Conservation (phyloP, 2,888 invertebrate genomes). For the Sarcophaga carnaria region DNA sequence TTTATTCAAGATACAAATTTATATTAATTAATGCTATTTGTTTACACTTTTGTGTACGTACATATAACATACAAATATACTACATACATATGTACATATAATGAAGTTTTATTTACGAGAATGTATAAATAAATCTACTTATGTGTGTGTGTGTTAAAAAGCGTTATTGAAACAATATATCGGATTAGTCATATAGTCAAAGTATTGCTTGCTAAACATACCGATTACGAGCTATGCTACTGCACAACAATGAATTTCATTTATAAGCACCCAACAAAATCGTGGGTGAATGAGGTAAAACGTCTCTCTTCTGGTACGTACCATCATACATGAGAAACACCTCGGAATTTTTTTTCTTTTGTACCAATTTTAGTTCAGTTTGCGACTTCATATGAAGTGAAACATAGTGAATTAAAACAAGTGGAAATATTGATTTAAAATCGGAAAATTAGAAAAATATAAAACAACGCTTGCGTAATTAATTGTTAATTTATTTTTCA, state of each 20-base stretch:
- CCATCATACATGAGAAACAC: not conserved
- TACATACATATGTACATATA: not conserved
- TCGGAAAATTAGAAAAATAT: not conserved
- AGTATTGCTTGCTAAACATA: too few relatives aligned
- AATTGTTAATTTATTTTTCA: too few relatives aligned
- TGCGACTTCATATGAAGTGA: slow-evolving; percentile 14
- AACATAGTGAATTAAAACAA: slow-evolving; percentile 1
- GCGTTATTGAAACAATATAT: slow-evolving; percentile 12
- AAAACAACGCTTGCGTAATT: too few relatives aligned
- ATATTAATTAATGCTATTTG: too few relatives aligned
- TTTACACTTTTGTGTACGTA: too few relatives aligned
- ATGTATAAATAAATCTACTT: not conserved
- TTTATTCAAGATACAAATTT: too few relatives aligned
- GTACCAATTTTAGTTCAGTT: slow-evolving; percentile 19
- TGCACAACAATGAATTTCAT: not conserved
- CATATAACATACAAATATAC: not conserved
- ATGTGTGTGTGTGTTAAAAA: not conserved
- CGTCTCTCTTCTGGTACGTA: slow-evolving; percentile 2
- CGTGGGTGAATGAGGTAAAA: slow-evolving; percentile 29
- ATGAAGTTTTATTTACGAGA: not conserved
- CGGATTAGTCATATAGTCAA: not conserved
- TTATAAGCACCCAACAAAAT: slow-evolving; percentile 4
- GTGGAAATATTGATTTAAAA: slow-evolving; percentile 3
- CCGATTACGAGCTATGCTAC: not conserved
- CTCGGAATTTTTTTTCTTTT: slow-evolving; percentile 7